Conservation (phyloP, 2,113 vertebrate genomes). For the Dasypus novemcinctus region DNA sequence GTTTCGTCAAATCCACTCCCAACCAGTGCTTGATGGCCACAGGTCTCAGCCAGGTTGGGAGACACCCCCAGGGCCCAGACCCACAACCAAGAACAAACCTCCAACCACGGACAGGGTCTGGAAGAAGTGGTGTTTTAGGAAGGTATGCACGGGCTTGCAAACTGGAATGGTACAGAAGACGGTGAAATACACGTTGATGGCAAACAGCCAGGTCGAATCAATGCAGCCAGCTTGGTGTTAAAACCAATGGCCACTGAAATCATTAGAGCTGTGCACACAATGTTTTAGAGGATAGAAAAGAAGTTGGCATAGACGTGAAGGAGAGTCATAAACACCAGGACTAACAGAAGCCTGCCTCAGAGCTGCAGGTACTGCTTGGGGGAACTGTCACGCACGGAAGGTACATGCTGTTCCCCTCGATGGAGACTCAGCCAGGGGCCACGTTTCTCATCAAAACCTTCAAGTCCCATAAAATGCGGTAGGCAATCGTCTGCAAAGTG, state of each 20-base stretch:
- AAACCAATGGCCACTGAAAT: conserved; percentile 96
- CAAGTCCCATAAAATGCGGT: conserved; percentile 99
- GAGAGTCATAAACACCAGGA: conserved; percentile 99
- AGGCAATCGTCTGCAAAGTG: conserved; percentile 96
- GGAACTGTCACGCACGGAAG: conserved; percentile 96
- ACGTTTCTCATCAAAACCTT: conserved; percentile 99
- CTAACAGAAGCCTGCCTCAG: conserved; percentile 93
- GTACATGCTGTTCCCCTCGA: conserved; percentile 99
- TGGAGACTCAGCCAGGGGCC: conserved; percentile 95
- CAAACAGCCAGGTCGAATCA: conserved; percentile 97
- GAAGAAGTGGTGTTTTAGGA: conserved; percentile 99
- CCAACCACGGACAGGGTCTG: conserved; percentile 99
- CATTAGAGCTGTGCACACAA: conserved; percentile 96
- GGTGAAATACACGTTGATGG: conserved; percentile 98
- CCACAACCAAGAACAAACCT: conserved; percentile 95
- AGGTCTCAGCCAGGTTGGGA: conserved; percentile 78
- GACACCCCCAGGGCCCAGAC: conserved; percentile 96
- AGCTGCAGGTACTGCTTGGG: conserved; percentile 99
- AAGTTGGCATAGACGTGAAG: conserved; percentile 95
- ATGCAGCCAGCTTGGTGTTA: conserved; percentile 96
- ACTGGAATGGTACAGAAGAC: conserved; percentile 96
- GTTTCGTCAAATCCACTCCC: conserved; percentile 76
- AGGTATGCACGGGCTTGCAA: conserved; percentile 99
- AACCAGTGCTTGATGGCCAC: conserved; percentile 75
- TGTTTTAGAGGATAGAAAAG: conserved; percentile 96